Conservation (phyloP, 1,140 invertebrate genomes). For the Drosophila sulfurigaster region DNA sequence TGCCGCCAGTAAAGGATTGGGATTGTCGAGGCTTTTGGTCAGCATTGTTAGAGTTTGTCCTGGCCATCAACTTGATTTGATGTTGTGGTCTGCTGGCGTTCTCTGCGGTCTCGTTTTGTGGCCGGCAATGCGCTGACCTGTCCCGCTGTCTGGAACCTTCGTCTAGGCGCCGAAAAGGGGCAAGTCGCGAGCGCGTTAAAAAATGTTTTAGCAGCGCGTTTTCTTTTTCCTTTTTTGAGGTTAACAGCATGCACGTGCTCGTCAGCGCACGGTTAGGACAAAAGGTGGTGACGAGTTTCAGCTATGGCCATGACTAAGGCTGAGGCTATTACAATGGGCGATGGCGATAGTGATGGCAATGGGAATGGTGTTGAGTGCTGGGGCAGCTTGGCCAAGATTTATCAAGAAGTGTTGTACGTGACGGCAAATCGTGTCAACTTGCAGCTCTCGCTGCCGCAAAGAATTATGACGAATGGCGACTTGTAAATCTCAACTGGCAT, state of each 20-base stretch:
- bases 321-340: constrained; percentile 44
- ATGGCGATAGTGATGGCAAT: constrained; percentile 26
- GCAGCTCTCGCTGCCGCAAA: constrained; percentile 31
- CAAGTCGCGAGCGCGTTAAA: constrained; percentile 56
- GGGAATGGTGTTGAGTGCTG: constrained; percentile 56
- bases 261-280: constrained; percentile 10
- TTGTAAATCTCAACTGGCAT: constrained; percentile 66
- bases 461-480: constrained; percentile 74
- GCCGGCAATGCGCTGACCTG: constrained; percentile 49
- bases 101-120: constrained; percentile 60
- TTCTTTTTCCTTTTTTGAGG: constrained; percentile 46
- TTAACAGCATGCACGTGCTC: constrained; percentile 77
- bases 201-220: constrained; percentile 75
- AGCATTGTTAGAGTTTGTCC: constrained; percentile 23
- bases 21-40: constrained; percentile 68
- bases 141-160: constrained; percentile 60
- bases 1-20: constrained; percentile 59
- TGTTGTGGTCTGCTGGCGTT: constrained; percentile 63
- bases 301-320: constrained; percentile 38
- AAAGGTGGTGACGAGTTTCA: constrained; percentile 59
- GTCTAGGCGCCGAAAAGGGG: constrained; percentile 12
- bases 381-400: constrained; percentile 58
- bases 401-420: constrained; percentile 73
- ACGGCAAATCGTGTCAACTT: constrained; percentile 75
- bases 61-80: constrained; percentile 74